Evolutionary conservation across 1,140 invertebrate genomes (phyloP), one percentile per base, ranked within the genome.

Genomic region (Heliconius eleuchia): DNA sequence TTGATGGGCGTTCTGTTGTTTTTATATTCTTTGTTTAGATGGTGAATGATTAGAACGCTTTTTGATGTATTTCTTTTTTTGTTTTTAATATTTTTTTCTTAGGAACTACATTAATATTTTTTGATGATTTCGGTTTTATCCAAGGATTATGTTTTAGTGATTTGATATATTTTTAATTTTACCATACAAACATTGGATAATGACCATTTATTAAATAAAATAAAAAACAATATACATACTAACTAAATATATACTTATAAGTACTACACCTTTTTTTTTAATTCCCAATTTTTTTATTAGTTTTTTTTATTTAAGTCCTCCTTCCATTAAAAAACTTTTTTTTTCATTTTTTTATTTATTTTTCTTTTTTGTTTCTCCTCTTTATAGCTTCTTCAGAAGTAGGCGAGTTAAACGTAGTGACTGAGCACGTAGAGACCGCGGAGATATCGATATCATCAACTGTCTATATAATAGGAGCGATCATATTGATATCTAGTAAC

Each of bases 381-480:
- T 88, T 93, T 88, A 89, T 82, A 93, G 92, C 89, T 85, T 90
- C 90, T 78, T 89, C 93, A 42, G 91, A 94, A 90, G 85, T 94
- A 88, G 95, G 95, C 84, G 95, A 95, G 83, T 87, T 95, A 89
- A 96, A 95, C 86, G 93, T 96, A 87, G 95, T 97, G 27, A 96
- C 96, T 84, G 96, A 96, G 86, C 93, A 96, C 83, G 94, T 96
- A 76, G 96, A 96, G 84, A 96, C 88, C 92, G 95, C 87, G 7
- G 92, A 94, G 73, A 84, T 91, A 19, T 92, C 93, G 96, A 96
- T 82, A 96, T 98, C 84, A 97, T 98, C 85, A 30, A 66, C 60
- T 66, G 60, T 66, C 23, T 66, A 66, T 30, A 66, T 66, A 13
- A 66, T 66, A 13, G 60, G 60, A 66, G 60, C 23, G n/a, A 66